phyloP scores from a whole-genome alignment of 2,888 invertebrate species.

The Tetragnatha montana region DNA sequence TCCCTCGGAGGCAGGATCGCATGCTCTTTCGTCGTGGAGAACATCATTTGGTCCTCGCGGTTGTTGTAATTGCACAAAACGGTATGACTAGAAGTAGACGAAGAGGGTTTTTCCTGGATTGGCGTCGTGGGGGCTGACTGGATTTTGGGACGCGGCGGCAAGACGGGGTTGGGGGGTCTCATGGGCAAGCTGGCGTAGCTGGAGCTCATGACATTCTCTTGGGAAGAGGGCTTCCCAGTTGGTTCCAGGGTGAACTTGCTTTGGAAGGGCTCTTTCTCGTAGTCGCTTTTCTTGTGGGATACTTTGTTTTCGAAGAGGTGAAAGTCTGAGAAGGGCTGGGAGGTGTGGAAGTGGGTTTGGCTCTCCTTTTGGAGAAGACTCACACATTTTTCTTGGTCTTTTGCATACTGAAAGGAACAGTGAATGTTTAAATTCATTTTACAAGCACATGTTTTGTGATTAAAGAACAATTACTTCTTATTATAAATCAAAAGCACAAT shows the following conservation, averaged over 20 bases:
- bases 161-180: constrained; percentile 10
- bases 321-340: constrained; percentile 55
- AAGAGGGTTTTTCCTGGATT: constrained; percentile 14
- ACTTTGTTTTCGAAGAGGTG: constrained; percentile 53
- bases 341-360: constrained; percentile 54
- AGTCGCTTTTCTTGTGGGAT: constrained; percentile 25
- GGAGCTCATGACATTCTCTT: not conserved
- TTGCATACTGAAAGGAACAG: constrained; percentile 50
- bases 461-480: too few relatives aligned
- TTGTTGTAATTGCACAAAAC: constrained; percentile 9
- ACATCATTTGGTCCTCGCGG: constrained; percentile 49
- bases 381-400: constrained; percentile 60
- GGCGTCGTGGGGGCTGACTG: constrained; percentile 42
- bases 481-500: too few relatives aligned
- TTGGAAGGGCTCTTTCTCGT: not conserved
- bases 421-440: not conserved
- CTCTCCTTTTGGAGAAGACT: constrained; percentile 55
- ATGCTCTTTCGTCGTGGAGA: constrained; percentile 59
- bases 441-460: too few relatives aligned
- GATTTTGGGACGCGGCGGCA: constrained; percentile 11
- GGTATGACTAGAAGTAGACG: constrained; percentile 15
- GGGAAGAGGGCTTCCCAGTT: not conserved
- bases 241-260: not conserved
- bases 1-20: constrained; percentile 15
- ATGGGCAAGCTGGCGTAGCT: constrained; percentile 18